Conservation (phyloP, 92 coral and sea anemone species). For the Epizoanthus scotinus region DNA sequence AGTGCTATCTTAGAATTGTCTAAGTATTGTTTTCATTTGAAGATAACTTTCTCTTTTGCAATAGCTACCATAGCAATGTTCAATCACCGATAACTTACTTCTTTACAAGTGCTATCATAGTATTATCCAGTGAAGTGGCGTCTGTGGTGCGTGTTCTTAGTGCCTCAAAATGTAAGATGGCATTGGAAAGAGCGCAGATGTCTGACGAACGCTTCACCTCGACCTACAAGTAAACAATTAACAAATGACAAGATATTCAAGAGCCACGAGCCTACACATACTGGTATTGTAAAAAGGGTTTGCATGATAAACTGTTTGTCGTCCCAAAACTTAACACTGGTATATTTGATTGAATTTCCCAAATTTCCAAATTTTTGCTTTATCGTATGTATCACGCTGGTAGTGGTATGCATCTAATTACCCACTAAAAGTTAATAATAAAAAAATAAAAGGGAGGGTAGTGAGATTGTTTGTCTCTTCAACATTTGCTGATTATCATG, state of each 20-base stretch:
- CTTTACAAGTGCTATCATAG: constrained; percentile 79
- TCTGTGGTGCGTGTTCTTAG: constrained; percentile 83
- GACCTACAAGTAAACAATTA: constrained; percentile 43
- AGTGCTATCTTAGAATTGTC: background rate
- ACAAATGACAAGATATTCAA: background rate
- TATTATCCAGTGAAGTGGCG: constrained; percentile 75
- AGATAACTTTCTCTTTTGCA: background rate
- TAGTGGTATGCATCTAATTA: too few species aligned
- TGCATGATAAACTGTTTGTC: background rate
- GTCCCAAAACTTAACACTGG: background rate
- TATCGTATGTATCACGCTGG: too few species aligned
- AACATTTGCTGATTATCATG: constrained; percentile 82
- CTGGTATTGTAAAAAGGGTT: background rate
- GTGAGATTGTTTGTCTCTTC: constrained; percentile 81
- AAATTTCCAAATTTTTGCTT: background rate
- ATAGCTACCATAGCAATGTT: background rate
- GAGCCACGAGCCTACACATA: background rate
- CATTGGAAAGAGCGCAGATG: constrained; percentile 86
- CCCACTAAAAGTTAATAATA: too few species aligned
- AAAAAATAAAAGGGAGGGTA: constrained; percentile 77
- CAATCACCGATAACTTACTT: constrained; percentile 39
- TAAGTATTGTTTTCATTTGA: background rate
- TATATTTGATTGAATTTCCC: background rate
- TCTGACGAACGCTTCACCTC: constrained; percentile 93
- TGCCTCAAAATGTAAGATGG: constrained; percentile 92